Evolutionary conservation across 2,113 vertebrate species (phyloP).

Genomic region (Bostrychus sinensis): DNA sequence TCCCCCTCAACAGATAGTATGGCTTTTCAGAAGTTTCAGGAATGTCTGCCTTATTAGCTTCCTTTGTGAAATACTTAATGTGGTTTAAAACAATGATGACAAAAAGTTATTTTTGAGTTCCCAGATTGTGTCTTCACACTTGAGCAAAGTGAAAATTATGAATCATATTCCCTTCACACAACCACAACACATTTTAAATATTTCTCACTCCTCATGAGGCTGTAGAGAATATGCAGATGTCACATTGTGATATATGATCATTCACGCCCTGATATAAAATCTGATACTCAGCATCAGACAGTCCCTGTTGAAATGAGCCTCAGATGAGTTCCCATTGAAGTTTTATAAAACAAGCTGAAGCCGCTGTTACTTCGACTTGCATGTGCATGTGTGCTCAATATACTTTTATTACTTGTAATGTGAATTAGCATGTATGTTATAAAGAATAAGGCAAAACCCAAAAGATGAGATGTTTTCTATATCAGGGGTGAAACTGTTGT

Average conservation of each 20-base stretch:
- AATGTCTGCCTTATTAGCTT: not conserved
- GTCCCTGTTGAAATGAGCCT: conserved; percentile 25
- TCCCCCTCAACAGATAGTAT: not conserved
- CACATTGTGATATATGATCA: conserved; percentile 31
- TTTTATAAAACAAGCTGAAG: conserved; percentile 11
- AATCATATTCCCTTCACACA: not conserved
- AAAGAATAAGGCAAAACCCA: too few species aligned
- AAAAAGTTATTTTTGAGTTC: not conserved
- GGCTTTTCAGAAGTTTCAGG: not conserved
- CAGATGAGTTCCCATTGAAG: conserved; percentile 21
- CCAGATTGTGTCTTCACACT: not conserved
- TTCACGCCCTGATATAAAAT: conserved; percentile 22
- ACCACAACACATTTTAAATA: not conserved
- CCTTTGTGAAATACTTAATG: not conserved
- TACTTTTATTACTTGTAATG: not conserved
- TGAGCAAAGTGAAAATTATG: not conserved
- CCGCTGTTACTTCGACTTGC: conserved; percentile 6
- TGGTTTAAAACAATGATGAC: not conserved
- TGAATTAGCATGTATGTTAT: too few species aligned
- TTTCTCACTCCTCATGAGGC: too few species aligned
- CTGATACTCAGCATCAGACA: conserved; percentile 32
- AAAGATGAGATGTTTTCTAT: too few species aligned
- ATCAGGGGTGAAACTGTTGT: too few species aligned
- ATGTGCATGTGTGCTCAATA: not conserved
- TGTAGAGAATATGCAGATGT: too few species aligned